Conservation (phyloP, 2,888 invertebrate genomes). For the Bibio marci region DNA sequence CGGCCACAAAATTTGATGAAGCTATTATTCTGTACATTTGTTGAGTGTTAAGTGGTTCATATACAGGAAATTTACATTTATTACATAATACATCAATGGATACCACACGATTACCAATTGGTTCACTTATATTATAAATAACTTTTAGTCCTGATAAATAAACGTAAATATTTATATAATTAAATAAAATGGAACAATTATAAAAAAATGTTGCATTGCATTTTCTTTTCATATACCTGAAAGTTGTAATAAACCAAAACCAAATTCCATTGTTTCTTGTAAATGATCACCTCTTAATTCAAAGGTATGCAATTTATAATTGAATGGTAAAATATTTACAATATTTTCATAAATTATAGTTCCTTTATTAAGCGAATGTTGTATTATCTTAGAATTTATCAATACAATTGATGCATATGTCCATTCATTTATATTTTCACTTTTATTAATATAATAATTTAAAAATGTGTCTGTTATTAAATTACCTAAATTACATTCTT, state of each 20-base stretch:
- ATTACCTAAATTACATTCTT: conserved; percentile 59
- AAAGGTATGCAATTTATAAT: conserved; percentile 52
- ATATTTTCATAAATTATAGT: conserved; percentile 43
- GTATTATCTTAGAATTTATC: conserved; percentile 49
- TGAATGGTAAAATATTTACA: conserved; percentile 55
- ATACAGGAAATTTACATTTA: conserved; percentile 44
- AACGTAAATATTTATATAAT: too few species aligned
- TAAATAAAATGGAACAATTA: too few species aligned
- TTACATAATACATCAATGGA: conserved; percentile 40
- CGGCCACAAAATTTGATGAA: conserved; percentile 41
- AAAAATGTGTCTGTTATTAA: conserved; percentile 56
- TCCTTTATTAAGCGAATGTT: conserved; percentile 46
- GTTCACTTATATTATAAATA: conserved; percentile 41
- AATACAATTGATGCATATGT: conserved; percentile 47
- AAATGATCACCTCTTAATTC: conserved; percentile 50
- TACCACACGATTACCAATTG: conserved; percentile 39
- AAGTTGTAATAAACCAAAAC: conserved; percentile 21
- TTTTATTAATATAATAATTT: conserved; percentile 27
- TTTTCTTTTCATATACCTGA: too few species aligned
- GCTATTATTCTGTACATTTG: conserved; percentile 44
- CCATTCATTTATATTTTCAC: conserved; percentile 33
- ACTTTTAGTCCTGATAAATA: conserved; percentile 47
- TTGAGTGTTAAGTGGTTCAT: conserved; percentile 35
- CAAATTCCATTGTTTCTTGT: conserved; percentile 41
- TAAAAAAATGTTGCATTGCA: too few species aligned